These are phyloP conservation scores for Sicus ferrugineus DNA, from an alignment of 2,888 invertebrate species.

Conservation along the genomic window DNA sequence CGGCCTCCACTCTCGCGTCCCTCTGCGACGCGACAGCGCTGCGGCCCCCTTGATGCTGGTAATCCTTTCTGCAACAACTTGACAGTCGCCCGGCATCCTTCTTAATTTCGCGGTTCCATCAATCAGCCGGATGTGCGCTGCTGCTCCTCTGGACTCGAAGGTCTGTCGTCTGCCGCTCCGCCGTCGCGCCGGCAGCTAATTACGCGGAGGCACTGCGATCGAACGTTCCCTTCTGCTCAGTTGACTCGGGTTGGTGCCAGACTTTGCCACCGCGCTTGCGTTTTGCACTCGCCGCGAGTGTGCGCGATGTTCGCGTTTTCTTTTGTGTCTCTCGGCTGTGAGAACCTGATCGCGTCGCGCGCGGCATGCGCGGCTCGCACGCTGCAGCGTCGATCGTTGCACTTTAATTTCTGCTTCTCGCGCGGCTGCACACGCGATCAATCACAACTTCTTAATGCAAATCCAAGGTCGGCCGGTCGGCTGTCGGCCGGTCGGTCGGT, in stretches of 20 bases:
- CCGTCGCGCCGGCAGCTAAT: constrained; percentile 28
- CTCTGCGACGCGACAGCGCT: constrained; percentile 35
- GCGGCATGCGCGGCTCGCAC: background rate
- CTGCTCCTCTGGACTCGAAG: constrained; percentile 1
- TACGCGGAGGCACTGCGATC: constrained; percentile 40
- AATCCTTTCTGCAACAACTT: constrained; percentile 63
- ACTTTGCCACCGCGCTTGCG: constrained; percentile 40
- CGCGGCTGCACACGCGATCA: constrained; percentile 50
- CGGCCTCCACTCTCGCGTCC: background rate
- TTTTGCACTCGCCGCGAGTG: constrained; percentile 16
- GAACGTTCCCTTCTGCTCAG: constrained; percentile 43
- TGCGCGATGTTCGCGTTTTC: constrained; percentile 9
- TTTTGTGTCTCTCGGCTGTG: background rate
- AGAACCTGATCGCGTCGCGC: background rate
- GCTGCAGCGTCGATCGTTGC: constrained; percentile 1
- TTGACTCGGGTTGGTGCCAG: constrained; percentile 43
- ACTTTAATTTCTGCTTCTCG: constrained; percentile 33
- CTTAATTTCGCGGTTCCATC: constrained; percentile 64
- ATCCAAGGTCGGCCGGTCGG: constrained; percentile 53
- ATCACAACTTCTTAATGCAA: constrained; percentile 59
- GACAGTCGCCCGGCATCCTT: constrained; percentile 62
- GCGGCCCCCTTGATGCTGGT: constrained; percentile 61
- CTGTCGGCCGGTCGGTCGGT: constrained; percentile 52
- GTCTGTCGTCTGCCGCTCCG: background rate
- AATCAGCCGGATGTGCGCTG: constrained; percentile 54